These are phyloP conservation scores for Listronotus oregonensis DNA, from an alignment of 1,140 invertebrate species.

Conservation along the genomic window DNA sequence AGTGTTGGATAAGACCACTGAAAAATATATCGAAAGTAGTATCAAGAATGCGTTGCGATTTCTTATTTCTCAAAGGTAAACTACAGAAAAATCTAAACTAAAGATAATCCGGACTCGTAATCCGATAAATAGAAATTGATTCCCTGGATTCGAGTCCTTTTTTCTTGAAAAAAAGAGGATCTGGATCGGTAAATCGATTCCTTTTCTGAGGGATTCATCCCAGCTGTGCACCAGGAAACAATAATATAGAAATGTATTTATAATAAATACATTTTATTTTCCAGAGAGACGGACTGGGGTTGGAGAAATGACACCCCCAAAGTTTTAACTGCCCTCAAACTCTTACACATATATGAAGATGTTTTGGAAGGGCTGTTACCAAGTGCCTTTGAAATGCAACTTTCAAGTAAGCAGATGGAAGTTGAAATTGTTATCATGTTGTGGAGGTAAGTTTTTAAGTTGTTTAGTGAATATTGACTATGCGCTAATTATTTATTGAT, in stretches of 20 bases:
- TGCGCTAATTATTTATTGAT: too few relatives aligned
- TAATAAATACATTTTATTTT: background rate
- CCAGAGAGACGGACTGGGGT: conserved; percentile 72
- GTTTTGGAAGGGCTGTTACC: conserved; percentile 56
- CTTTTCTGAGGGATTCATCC: too few relatives aligned
- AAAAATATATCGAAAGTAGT: conserved; percentile 18
- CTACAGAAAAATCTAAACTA: too few relatives aligned
- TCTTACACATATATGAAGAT: conserved; percentile 57
- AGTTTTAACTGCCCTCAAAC: conserved; percentile 66
- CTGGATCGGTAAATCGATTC: too few relatives aligned
- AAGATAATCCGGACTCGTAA: too few relatives aligned
- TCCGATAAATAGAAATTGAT: too few relatives aligned
- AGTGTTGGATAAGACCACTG: conserved; percentile 2
- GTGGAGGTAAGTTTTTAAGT: conserved; percentile 69
- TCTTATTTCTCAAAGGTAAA: conserved; percentile 32
- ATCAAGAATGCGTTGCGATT: conserved; percentile 21
- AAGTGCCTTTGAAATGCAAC: conserved; percentile 69
- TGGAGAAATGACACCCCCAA: conserved; percentile 78
- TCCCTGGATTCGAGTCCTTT: too few relatives aligned
- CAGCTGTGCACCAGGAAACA: too few relatives aligned
- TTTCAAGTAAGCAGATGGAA: conserved; percentile 82
- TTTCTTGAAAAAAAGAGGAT: too few relatives aligned
- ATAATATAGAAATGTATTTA: too few relatives aligned
- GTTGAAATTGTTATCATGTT: conserved; percentile 79
- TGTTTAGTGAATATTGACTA: too few relatives aligned